These are phyloP conservation scores for Malurus splendens DNA, from an alignment of 2,797 vertebrate genomes.

Conservation along the genomic window DNA sequence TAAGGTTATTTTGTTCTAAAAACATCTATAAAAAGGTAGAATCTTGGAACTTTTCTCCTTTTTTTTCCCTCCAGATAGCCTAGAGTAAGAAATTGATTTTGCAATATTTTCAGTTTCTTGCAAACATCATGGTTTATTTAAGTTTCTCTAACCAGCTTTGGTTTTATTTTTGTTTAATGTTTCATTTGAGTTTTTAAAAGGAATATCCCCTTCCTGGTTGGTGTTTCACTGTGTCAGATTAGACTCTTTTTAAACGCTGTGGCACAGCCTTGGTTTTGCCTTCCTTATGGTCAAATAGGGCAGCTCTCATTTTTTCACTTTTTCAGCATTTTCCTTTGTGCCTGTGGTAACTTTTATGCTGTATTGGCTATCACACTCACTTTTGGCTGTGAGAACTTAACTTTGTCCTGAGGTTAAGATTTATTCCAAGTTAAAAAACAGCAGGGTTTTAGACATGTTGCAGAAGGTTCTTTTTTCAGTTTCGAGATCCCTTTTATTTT, in stretches of 20 bases:
- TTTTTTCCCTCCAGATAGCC: not conserved
- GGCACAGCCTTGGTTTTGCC: not conserved
- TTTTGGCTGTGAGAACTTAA: not conserved
- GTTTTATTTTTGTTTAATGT: not conserved
- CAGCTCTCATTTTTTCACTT: not conserved
- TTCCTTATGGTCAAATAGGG: not conserved
- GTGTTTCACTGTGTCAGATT: not conserved
- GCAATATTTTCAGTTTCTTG: not conserved
- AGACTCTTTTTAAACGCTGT: not conserved
- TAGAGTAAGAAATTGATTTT: not conserved
- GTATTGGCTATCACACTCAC: not conserved
- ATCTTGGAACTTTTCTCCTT: not conserved
- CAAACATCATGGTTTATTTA: not conserved
- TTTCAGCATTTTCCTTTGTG: not conserved
- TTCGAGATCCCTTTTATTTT: not conserved
- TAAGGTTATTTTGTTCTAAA: not conserved
- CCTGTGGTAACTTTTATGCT: not conserved
- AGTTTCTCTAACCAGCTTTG: not conserved
- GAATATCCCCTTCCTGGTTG: rapidly evolving
- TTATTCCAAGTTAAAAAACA: not conserved
- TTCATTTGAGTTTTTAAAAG: not conserved
- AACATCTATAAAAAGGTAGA: not conserved
- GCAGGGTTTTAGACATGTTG: not conserved
- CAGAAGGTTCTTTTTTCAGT: not conserved
- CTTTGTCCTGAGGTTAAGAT: not conserved